Evolutionary conservation across 1,140 invertebrate species (phyloP).

Genomic region (Bombus polaris): DNA sequence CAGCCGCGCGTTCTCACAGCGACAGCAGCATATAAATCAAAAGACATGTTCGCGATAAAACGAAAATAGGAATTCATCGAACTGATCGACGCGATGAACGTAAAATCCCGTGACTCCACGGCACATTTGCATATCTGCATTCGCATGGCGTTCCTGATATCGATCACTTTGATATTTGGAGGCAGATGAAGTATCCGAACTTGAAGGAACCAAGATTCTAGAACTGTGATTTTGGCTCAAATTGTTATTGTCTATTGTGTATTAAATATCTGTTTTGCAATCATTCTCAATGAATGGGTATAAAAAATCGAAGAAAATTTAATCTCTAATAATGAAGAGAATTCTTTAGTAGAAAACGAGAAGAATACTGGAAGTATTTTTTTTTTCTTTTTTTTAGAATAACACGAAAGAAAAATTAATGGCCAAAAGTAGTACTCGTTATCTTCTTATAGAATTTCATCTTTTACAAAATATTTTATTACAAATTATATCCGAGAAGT

Average conservation of each 20-base stretch:
- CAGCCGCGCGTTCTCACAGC: background rate
- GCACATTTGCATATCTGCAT: constrained; percentile 27
- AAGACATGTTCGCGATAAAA: constrained; percentile 15
- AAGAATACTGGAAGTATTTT: no score
- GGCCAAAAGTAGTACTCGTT: no score
- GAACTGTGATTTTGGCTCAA: background rate
- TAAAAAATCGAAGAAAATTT: no score
- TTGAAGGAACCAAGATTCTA: background rate
- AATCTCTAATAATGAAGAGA: no score
- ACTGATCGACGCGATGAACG: constrained; percentile 2
- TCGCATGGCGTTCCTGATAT: background rate
- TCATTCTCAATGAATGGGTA: no score
- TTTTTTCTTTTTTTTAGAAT: no score
- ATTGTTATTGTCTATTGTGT: no score
- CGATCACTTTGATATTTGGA: background rate
- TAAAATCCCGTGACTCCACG: background rate
- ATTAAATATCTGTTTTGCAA: background rate
- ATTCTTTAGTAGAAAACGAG: no score
- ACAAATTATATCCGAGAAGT: background rate
- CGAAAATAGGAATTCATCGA: constrained; percentile 22
- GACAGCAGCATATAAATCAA: constrained; percentile 7
- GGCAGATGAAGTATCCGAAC: background rate
- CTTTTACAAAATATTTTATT: background rate
- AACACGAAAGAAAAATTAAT: no score
- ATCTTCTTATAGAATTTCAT: no score